Evolutionary conservation across 1,140 invertebrate species (phyloP).

Genomic region (Drosophila punjabiensis): DNA sequence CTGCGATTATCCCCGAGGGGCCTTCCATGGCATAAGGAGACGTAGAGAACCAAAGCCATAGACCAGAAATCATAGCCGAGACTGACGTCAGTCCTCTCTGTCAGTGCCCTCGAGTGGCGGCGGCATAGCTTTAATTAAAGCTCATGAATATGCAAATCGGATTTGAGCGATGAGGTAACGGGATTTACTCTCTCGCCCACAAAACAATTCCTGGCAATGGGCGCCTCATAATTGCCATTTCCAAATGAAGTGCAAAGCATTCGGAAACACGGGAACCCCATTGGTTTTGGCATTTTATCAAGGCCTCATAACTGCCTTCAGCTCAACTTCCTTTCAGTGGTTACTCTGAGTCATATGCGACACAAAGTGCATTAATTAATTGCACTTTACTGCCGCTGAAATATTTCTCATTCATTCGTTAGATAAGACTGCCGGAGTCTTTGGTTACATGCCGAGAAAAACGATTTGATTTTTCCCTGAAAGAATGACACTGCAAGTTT

Average conservation of each 20-base stretch:
- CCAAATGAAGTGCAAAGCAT: slow-evolving; percentile 33
- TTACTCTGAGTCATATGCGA: slow-evolving; percentile 51
- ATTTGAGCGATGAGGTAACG: slow-evolving; percentile 51
- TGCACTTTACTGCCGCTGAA: slow-evolving; percentile 56
- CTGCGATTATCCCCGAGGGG: slow-evolving; percentile 25
- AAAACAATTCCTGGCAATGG: slow-evolving; percentile 13
- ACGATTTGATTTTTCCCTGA: slow-evolving; percentile 17
- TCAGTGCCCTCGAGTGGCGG: slow-evolving; percentile 35
- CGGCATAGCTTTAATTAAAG: slow-evolving; percentile 60
- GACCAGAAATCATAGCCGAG: slow-evolving; percentile 25
- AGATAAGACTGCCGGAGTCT: slow-evolving; percentile 51
- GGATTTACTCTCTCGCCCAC: slow-evolving; percentile 26
- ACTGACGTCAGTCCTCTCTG: slow-evolving; percentile 27
- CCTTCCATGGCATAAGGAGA: slow-evolving; percentile 9
- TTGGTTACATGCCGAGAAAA: slow-evolving; percentile 15
- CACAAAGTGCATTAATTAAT: slow-evolving; percentile 61
- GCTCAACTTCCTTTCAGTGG: slow-evolving; percentile 24
- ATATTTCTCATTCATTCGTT: slow-evolving; percentile 45
- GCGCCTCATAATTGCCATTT: slow-evolving; percentile 35
- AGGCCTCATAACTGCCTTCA: slow-evolving; percentile 44
- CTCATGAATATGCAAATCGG: slow-evolving; percentile 59
- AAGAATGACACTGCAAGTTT: background rate
- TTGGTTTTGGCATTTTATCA: slow-evolving; percentile 64
- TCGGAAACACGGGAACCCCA: slow-evolving; percentile 66
- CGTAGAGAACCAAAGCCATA: slow-evolving; percentile 5